Base-by-base conservation (phyloP, 2,888 invertebrate species). In the Podabrus alpinus region DNA sequence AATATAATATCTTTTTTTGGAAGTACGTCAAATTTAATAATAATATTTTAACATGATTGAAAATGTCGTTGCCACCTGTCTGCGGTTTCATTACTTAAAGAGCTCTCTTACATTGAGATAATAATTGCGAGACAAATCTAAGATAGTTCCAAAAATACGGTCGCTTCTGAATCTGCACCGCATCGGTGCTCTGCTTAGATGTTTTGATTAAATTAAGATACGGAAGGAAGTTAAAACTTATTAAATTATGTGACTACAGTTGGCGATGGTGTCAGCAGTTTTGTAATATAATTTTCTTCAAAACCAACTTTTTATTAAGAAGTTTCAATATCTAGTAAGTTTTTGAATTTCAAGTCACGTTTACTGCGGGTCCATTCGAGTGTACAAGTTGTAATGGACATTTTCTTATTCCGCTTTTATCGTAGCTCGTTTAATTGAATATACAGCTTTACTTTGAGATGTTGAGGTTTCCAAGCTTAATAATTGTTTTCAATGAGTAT, bases 271-370 rank as follows among this genome's bases (percentile, higher is more conserved):
- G 70, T 71, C 70, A 71, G 70, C 70, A 66, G 17, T 45, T 21
- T 71, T 61, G 64, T 64, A 29, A 64, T 66, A 59, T 64, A 71
- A 71, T 71, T 71, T 71, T 64, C 62, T 15, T 66, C 15, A 0
- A n/a, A 15, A 64, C 24, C 59, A 71, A 64, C 45, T 71, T 71
- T 71, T 71, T 62, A 64, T 59, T 21, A 62, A 21, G 21, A 69
- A 71, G 64, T 29, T 69, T 64, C 64, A 62, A 71, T 45, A 66
- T 45, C 45, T 21, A 71, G 19, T 9, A 19, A 66, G 59, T 66
- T 19, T 17, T 45, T 16, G 17, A 29, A 25, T 71, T 71, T 71
- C 70, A 5, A 25, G 64, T 71, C 70, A 71, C 70, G 70, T 45
- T 45, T 45, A 45, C 45, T 45, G 45, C 45, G 45, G 45, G 45